Base-by-base conservation (phyloP, 2,113 vertebrate species). In the Ardeotis arabs region DNA sequence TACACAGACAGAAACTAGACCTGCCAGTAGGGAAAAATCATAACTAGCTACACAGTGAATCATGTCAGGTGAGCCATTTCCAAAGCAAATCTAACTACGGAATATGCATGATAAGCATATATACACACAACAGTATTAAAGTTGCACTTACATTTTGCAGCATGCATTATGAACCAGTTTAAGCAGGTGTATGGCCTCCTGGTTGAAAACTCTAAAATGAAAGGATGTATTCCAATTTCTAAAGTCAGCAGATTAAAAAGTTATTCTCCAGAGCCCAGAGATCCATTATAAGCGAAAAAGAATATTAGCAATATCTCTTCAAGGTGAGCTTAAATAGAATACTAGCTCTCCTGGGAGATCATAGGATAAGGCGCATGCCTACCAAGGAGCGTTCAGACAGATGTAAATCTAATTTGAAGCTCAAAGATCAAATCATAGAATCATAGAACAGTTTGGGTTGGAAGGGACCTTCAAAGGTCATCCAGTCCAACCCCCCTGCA, bases 251-350 rank as follows among this genome's bases (percentile, higher is more conserved):
- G 44, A 94, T 79, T 72, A 95, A 84, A 55, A 87, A 81, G 60
- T 86, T 89, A 94, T 17, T 86, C 95, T 89, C 92, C 19, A 87
- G 94, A 92, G 92, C 37, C 29, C 60, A 93, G 47, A 90, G 76
- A 95, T 64, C 73, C 88, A 94, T 89, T 93, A 94, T 22, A 95
- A 88, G 39, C 69, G 56, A 86, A 52, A 81, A 66, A 86, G 52
- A 81, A 2, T 81, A 86, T 49, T 64, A 92, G 73, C 44, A 87
- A 60, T 37, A 84, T 9, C 56, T 93, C 64, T 96, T 94, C 88
- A 94, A 95, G 92, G 95, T 90, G 95, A 93, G 70, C 76, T 94
- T 89, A 96, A 96, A 93, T 90, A 93, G 91, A 91, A 70, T 92
- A 50, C 52, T 70, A 59, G 52, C 39, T 90, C 90, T 75, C 35